Percentiles rank a stretch among this genome's conserved stretches.
Conservation (phyloP, 2,888 invertebrate genomes). For the Cephus spinipes region DNA sequence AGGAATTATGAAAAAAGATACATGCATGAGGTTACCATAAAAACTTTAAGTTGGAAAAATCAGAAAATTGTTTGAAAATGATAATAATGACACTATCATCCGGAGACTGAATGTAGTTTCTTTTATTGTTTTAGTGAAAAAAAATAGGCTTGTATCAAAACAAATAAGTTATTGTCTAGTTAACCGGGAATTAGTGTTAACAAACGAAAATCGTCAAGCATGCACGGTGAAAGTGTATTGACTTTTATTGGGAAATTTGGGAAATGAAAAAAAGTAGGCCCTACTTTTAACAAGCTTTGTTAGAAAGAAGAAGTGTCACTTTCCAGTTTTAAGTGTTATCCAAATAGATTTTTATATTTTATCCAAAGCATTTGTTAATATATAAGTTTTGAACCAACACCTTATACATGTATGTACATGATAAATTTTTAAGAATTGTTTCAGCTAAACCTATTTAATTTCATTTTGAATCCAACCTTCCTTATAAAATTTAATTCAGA, state of each 20-base stretch:
- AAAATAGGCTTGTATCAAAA: not conserved
- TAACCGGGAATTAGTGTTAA: not conserved
- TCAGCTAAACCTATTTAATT: not conserved
- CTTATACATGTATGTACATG: conserved; percentile 31
- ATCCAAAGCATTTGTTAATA: conserved; percentile 5
- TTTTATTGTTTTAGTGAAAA: not conserved
- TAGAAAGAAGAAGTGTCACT: not conserved
- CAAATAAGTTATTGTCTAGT: not conserved
- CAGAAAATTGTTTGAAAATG: not conserved
- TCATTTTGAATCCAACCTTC: not conserved
- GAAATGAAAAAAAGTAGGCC: not conserved
- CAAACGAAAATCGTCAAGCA: no score
- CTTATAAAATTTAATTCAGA: not conserved
- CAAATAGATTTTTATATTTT: not conserved
- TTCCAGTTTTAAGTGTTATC: not conserved
- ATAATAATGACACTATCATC: not conserved
- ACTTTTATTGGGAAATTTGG: not conserved
- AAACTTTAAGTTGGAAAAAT: not conserved
- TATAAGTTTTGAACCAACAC: conserved; percentile 35
- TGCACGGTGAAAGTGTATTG: not conserved
- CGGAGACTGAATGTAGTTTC: not conserved
- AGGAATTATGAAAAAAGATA: not conserved
- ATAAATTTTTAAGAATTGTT: conserved; percentile 35
- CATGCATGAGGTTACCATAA: not conserved
- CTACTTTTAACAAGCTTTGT: not conserved